Percentiles rank a stretch among this genome's conserved stretches.
phyloP scores from a whole-genome alignment of 2,113 vertebrate genomes.

The Cyprichromis sp. region DNA sequence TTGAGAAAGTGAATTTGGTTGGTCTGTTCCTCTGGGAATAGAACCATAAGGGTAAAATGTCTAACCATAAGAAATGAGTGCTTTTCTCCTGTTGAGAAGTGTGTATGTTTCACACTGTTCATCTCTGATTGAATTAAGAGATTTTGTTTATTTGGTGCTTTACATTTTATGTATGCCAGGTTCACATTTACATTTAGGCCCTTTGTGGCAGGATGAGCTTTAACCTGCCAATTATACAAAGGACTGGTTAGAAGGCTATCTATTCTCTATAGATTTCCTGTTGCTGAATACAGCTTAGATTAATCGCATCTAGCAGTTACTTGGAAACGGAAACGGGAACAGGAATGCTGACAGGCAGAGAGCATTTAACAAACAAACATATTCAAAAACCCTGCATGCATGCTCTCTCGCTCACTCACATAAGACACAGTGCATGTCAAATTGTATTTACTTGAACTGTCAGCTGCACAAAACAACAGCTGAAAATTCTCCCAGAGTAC shows the following conservation, averaged over 20 bases:
- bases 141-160: background rate
- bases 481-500: background rate
- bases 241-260: slow-evolving; percentile 20
- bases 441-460: background rate
- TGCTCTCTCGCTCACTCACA: background rate
- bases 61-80: slow-evolving; percentile 5
- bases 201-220: slow-evolving; percentile 32
- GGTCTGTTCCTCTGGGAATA: background rate
- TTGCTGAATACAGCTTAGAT: slow-evolving; percentile 12
- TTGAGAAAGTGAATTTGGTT: slow-evolving; percentile 6
- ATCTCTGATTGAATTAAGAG: background rate
- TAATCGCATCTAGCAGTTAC: slow-evolving; percentile 47
- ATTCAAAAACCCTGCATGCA: background rate
- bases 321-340: slow-evolving; percentile 14
- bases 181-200: background rate
- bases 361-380: slow-evolving; percentile 17
- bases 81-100: background rate
- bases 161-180: background rate
- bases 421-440: background rate
- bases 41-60: background rate
- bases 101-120: background rate
- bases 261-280: slow-evolving; percentile 54
- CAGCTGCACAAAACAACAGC: background rate
- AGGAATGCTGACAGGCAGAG: slow-evolving; percentile 19
- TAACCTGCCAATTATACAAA: slow-evolving; percentile 45